Evolutionary conservation across 2,888 invertebrate species (phyloP), one percentile per base, ranked within the genome.

Genomic region (Meteorus colon): DNA sequence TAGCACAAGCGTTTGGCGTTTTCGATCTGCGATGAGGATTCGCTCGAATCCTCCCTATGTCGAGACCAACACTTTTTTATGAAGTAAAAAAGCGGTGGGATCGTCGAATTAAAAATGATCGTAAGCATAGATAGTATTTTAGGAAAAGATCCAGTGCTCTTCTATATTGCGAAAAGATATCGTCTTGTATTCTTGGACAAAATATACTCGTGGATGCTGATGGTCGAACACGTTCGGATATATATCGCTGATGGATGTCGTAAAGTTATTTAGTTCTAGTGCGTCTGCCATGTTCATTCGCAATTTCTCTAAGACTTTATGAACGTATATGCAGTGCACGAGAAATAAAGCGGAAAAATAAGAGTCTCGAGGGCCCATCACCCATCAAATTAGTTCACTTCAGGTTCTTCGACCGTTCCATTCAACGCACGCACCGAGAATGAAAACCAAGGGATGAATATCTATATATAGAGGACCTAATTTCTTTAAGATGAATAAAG

Each of bases 51-150:
- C 55, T 73, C 66, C 63, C 65, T 55, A 63, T 63, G 72, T 72
- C 69, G 75, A 74, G 83, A 85, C 84, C 77, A 84, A 86, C 85
- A 86, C 86, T 87, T 87, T 87, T 87, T 83, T 81, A 86, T 80
- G 81, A 84, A 85, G 86, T 86, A 85, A 86, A 87, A 87, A 88
- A 89, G 88, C 86, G 87, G 84, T 83, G 82, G 78, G 84, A 80
- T 82, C 82, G 85, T 84, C 83, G 78, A 78, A 81, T 81, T 65
- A 66, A 71, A 86, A 85, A 84, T 83, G 85, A 84, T 84, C 82
- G 85, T 55, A 6, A 55, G 55, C 55, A 55, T 19, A 6, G n/a
- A 55, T 55, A 24, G 19, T n/a, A 16, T 81, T 78, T 71, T 77
- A 74, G 80, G 71, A 80, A 75, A 70, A 41, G 81, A 80, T 80